Conservation (phyloP, 2,113 vertebrate genomes). For the Halcyon senegalensis region DNA sequence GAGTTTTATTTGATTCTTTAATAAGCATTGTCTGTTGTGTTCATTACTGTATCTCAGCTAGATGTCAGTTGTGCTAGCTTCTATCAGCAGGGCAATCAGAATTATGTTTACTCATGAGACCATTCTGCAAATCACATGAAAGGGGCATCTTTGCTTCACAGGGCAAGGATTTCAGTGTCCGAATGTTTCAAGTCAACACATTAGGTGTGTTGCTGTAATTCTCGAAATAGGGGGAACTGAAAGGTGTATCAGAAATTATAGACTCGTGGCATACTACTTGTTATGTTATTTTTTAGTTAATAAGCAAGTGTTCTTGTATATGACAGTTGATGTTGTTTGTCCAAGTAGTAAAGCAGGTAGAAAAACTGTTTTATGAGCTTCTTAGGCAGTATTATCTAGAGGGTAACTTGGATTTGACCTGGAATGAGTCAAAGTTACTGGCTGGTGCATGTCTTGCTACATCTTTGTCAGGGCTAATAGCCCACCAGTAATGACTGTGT, state of each 20-base stretch:
- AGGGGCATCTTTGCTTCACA: neutral
- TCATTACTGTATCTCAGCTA: neutral
- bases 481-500: neutral
- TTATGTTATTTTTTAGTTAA: neutral
- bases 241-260: neutral
- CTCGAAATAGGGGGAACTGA: neutral
- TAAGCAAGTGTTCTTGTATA: neutral
- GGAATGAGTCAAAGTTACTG: neutral
- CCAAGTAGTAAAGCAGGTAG: neutral
- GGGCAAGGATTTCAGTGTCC: neutral
- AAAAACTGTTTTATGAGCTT: neutral
- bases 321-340: neutral
- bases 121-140: slow-evolving; percentile 17
- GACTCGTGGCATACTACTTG: neutral
- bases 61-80: neutral
- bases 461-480: neutral
- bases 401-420: neutral
- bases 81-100: neutral
- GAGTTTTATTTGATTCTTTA: neutral
- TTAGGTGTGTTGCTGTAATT: neutral
- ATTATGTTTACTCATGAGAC: neutral
- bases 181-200: neutral
- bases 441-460: neutral
- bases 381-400: neutral
- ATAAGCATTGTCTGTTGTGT: neutral